Evolutionary conservation across 2,888 invertebrate species (phyloP), one percentile per base, ranked within the genome.

Genomic region (Dyspetes luteomarginatus): DNA sequence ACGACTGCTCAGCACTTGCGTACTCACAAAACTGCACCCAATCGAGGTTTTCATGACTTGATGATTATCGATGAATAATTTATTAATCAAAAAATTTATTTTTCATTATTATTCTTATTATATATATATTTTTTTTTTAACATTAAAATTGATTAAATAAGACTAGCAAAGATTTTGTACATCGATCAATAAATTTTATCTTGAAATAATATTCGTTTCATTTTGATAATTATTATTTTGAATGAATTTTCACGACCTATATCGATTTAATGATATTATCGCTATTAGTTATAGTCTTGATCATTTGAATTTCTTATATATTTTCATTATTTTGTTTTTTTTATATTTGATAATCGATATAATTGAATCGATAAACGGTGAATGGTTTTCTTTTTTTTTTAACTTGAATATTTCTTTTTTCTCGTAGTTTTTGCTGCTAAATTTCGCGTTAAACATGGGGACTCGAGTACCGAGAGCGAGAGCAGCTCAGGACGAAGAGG

Each of bases 1-100:
- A 93, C 96, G 43, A 97, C 98, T 0, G 96, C 97, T 3, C 91
- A 91, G 24, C 89, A 90, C 43, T 72, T 91, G 9, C 83, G 84
- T 48, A 78, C 86, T 2, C 88, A 86, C 36, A 89, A 86, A 67
- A 85, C 74, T 43, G 85, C 83, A 7, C 87, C 89, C 9, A 86
- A 85, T 67, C 89, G 89, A 89, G 90, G 91, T 91, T 74, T 12
- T 28, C 52, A 58, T n/a, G 12, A 15, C 36, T 62, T n/a, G 9
- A 9, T 28, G 17, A 62, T 2, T 24, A 24, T 24, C 30, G 15
- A 30, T 12, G 15, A 71, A 65, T 71, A 36, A 64, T 26, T 56
- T 22, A 24, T 50, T 55, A 24, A 58, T 43, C 5, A 48, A 15
- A 50, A 17, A 19, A 12, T 64, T 22, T 28, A 9, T 9, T 22